Evolutionary conservation across 2,888 invertebrate species (phyloP), one percentile per base, ranked within the genome.

Genomic region (Eretmocerus hayati): DNA sequence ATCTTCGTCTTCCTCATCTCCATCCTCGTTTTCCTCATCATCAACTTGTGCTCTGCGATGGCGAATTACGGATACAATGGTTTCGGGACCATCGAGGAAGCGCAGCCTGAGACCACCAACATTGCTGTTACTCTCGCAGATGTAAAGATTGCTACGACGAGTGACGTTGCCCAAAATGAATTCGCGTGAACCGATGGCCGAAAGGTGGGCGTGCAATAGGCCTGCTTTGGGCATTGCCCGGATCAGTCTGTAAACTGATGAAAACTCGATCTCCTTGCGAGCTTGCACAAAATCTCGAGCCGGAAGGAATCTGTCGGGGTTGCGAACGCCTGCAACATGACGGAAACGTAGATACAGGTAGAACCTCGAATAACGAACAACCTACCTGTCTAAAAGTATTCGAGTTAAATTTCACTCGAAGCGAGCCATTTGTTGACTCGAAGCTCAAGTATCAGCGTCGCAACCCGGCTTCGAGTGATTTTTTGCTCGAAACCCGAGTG

Each of bases 211-310:
- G 63, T 87, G 88, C 13, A 87, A 37, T 0, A 81, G 79, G 0
- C 78, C 83, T 4, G 86, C 90, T 61, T 90, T 90, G 0, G 90
- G 90, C 76, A 90, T 77, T 30, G 69, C 69, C 52, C 77, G 74
- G 11, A 90, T 78, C 6, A 87, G 74, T 56, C 78, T 68, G 61
- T 81, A 87, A 0, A 88, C 80, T 52, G 78, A 74, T 0, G 86
- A 85, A 0, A 73, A 56, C 11, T 76, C 72, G 39, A 88, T 83
- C n/a, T 72, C 65, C 2, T 75, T 62, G 59, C 79, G 78, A 3
- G 81, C 80, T 1, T 73, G 64, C 61, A 87, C 80, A 58, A 84
- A 84, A 62, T 85, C 84, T 19, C 74, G 74, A 0, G 84, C 78
- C 2, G 86, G 81, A 26, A 80, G 76, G 63, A 81, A 87, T 19